Evolutionary conservation across 2,888 invertebrate genomes (phyloP).

Genomic region (Furcula furcula): DNA sequence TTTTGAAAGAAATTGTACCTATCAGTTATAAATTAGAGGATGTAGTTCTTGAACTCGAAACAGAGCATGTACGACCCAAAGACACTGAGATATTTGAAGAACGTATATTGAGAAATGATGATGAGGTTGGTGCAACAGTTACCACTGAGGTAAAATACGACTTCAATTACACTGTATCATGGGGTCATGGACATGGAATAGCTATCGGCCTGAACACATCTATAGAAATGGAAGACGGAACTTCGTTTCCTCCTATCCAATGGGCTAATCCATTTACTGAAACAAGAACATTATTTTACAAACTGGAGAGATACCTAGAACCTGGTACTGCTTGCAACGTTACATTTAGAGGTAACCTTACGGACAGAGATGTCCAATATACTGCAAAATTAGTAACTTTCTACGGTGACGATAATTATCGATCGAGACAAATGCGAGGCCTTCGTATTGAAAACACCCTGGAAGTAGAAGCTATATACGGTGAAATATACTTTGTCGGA

Average conservation of each 20-base stretch:
- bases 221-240: slow-evolving; percentile 82
- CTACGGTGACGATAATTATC: slow-evolving; percentile 83
- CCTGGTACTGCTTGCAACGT: slow-evolving; percentile 92
- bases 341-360: slow-evolving; percentile 87
- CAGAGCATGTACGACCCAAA: slow-evolving; percentile 71
- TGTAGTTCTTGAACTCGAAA: slow-evolving; percentile 81
- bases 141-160: slow-evolving; percentile 88
- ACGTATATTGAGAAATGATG: slow-evolving; percentile 75
- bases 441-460: slow-evolving; percentile 85
- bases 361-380: slow-evolving; percentile 88
- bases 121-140: slow-evolving; percentile 82
- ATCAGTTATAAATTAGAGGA: slow-evolving; percentile 87
- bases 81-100: slow-evolving; percentile 80
- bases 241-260: slow-evolving; percentile 80
- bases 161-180: slow-evolving; percentile 86
- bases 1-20: slow-evolving; percentile 91
- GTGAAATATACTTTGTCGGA: slow-evolving; percentile 88
- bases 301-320: slow-evolving; percentile 84
- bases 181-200: slow-evolving; percentile 90
- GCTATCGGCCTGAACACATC: slow-evolving; percentile 86
- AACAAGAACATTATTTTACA: slow-evolving; percentile 79
- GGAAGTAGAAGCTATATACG: slow-evolving; percentile 87
- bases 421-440: slow-evolving; percentile 83
- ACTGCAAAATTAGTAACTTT: slow-evolving; percentile 86
- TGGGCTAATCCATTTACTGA: slow-evolving; percentile 86